Evolutionary conservation across 2,113 vertebrate genomes (phyloP).

Genomic region (Gallinago undulata): DNA sequence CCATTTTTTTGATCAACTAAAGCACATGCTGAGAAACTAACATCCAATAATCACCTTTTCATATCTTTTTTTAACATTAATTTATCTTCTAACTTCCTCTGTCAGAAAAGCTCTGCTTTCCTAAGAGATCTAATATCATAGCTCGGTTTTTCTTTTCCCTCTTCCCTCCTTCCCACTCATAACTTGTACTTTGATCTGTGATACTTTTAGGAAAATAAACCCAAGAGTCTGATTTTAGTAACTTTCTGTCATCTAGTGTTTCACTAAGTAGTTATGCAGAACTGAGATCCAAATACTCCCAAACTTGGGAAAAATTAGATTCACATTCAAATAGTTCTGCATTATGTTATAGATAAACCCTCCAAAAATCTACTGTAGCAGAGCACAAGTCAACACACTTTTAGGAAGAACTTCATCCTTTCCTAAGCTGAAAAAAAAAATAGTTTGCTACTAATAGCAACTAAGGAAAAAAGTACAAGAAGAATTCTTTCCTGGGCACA

Average conservation of each 20-base stretch:
- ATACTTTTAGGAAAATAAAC: background rate
- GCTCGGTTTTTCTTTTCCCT: background rate
- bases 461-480: background rate
- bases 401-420: background rate
- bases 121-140: background rate
- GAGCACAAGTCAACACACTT: background rate
- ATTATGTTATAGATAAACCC: background rate
- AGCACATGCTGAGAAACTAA: background rate
- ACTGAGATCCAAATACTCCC: background rate
- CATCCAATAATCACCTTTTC: background rate
- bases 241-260: background rate
- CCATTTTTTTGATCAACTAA: background rate
- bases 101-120: background rate
- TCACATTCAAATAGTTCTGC: background rate
- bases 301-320: conserved; percentile 15
- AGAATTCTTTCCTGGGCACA: background rate
- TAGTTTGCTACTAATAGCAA: background rate
- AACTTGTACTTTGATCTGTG: conserved; percentile 34
- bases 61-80: background rate
- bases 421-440: background rate
- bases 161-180: conserved; percentile 1
- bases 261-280: background rate
- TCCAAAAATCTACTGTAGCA: background rate
- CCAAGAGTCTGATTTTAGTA: background rate
- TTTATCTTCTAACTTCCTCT: background rate